Base-by-base conservation (phyloP, 2,888 invertebrate genomes). In the Anthrax anthrax region DNA sequence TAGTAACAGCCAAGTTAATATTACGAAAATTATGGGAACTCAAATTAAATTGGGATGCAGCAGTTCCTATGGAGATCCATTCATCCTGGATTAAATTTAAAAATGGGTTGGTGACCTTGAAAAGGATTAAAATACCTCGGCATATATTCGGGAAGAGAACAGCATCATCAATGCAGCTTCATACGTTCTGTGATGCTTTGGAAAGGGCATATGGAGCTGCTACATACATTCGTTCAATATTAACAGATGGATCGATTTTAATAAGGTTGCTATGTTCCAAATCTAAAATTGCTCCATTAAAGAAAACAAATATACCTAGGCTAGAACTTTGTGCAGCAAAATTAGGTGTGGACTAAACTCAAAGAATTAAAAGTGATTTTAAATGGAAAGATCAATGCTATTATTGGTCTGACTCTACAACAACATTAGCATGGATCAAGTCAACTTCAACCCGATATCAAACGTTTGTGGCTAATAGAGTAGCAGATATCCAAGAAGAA, bases 381-480 rank as follows among this genome's bases (percentile, higher is more conserved):
- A 4, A 19, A 19, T 19, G 4, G 4, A 19, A 39, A 3, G 12
- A 3, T 3, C 18, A 1, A 17, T 19, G 18, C 14, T 39, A 4
- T 4, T 39, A 5, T 14, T 46, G 42, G 46, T 32, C 46, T 1
- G 46, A 46, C 32, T 46, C 42, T 1, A 16, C 18, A 6, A 29
- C 42, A 2, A 38, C 18, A 1, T 13, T 46, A 5, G 14, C 17
- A n/a, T 46, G 46, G 46, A 38, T 42, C 3, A 36, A 44, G 1
- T 5, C 39, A 1, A 16, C 13, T 4, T 19, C 46, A n/a, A 27
- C 46, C 2, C 14, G 13, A 5, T 39, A 29, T 8, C 29, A 46
- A 16, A 46, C 46, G 32, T 46, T 46, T 32, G 39, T 46, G 1
- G 46, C 46, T 3, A 46, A 46, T 16, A 6, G 46, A 6, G 10